Conservation (phyloP, 2,888 invertebrate genomes). For the Eupelmus urozonus region DNA sequence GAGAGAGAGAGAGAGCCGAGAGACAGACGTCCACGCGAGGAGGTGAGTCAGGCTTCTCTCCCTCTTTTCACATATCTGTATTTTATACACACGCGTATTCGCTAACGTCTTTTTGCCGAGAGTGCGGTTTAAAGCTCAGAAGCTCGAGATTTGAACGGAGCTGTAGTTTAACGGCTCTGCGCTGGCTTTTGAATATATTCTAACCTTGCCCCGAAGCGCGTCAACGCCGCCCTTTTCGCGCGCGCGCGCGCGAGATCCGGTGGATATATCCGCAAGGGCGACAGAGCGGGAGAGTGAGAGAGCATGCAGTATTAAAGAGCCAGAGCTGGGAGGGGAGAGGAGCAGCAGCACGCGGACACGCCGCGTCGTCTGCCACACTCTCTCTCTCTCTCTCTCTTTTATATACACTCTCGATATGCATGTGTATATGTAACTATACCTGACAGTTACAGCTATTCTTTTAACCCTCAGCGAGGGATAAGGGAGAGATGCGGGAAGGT, state of each 20-base stretch:
- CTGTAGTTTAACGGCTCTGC: too few relatives aligned
- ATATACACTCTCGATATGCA: not conserved
- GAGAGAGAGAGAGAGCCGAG: not conserved
- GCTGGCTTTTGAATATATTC: not conserved
- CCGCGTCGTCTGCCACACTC: conserved; percentile 70
- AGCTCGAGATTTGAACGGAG: too few relatives aligned
- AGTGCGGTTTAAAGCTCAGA: too few relatives aligned
- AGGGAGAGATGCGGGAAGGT: too few relatives aligned
- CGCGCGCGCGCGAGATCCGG: not conserved
- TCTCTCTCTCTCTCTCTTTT: conserved; percentile 6
- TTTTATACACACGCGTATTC: not conserved
- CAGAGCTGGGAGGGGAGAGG: not conserved
- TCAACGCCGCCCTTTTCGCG: not conserved
- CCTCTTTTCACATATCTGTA: not conserved
- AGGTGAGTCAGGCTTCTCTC: conserved; percentile 38
- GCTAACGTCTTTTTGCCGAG: not conserved
- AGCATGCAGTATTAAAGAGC: not conserved
- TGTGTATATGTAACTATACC: too few relatives aligned
- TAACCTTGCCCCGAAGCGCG: not conserved
- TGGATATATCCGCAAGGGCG: too few relatives aligned
- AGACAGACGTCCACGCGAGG: not conserved
- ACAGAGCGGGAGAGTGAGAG: not conserved
- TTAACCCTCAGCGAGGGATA: too few relatives aligned
- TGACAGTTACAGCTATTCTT: too few relatives aligned
- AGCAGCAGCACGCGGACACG: conserved; percentile 64